Evolutionary conservation across 2,888 invertebrate genomes (phyloP), one percentile per base, ranked within the genome.

Genomic region (Caenorhabditis wallacei): DNA sequence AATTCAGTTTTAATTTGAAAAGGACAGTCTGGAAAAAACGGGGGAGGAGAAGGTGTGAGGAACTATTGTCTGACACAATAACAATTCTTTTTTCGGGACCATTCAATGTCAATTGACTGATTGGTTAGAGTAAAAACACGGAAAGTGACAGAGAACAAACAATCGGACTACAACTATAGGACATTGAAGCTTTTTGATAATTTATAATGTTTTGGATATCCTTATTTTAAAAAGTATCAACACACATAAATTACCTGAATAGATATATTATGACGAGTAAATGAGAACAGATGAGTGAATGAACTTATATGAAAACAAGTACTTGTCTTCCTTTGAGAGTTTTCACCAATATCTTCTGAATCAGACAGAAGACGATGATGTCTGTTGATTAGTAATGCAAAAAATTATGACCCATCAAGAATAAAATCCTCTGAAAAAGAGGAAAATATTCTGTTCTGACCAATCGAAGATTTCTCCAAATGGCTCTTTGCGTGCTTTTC

Each of bases 11-110:
- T 26, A 13, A 26, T 46, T 16, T 26, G n/a, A 63, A 18, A 26
- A 63, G 46, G 63, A 59, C 40, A 59, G 20, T 59, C 59, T 59
- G n/a, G 22, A 20, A n/a, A 5, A 20, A 1, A 40, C 35, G 35
- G 2, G 30, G 8, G 30, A 5, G 2, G 30, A 30, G 30, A 5
- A 30, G 30, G 30, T 30, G 30, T 4, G n/a, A 37, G 11, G 57
- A 35, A 35, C 37, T 59, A 37, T 35, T 59, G 37, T 37, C 37
- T 0, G 35, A n/a, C n/a, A 37, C 8, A 57, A 57, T 37, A 37
- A 57, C 5, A 57, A 20, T 37, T 57, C 35, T 37, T n/a, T n/a
- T 20, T 18, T 20, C 37, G 40, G 22, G 59, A 40, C 40, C 59
- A 40, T 22, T 59, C 10, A 40, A 13, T 40, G 35, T 7, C 35